Conservation (phyloP, 2,888 invertebrate species). For the Conus canariensis region DNA sequence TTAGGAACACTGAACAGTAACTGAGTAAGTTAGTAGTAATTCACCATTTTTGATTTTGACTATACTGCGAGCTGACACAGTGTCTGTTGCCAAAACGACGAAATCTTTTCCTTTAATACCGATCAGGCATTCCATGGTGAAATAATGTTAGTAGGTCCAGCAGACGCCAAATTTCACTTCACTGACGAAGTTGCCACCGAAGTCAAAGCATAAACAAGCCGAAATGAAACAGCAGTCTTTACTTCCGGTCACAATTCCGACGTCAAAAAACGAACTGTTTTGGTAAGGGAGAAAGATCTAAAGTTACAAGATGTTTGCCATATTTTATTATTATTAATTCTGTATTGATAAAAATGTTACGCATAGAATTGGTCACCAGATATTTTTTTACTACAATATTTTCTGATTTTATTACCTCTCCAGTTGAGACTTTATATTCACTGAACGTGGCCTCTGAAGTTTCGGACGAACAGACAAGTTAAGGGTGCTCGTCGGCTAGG, state of each 20-base stretch:
- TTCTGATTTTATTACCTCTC: neutral
- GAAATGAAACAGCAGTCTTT: slow-evolving; percentile 24
- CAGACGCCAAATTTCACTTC: neutral
- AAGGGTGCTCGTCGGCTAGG: slow-evolving; percentile 41
- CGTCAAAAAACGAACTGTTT: neutral
- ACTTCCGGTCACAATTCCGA: slow-evolving; percentile 21
- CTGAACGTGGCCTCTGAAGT: slow-evolving; percentile 36
- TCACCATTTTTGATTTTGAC: slow-evolving; percentile 95
- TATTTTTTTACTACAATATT: no score
- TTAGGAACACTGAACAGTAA: no score
- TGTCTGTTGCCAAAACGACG: slow-evolving; percentile 94
- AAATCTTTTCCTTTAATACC: slow-evolving; percentile 96
- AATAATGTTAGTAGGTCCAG: neutral
- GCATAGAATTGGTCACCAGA: no score
- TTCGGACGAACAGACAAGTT: slow-evolving; percentile 44
- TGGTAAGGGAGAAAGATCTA: no score
- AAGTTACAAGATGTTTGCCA: no score
- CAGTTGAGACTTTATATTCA: neutral
- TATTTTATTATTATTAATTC: no score
- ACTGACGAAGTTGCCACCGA: neutral
- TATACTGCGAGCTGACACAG: slow-evolving; percentile 92
- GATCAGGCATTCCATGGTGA: slow-evolving; percentile 87
- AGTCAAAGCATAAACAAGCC: no score
- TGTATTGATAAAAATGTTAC: no score
- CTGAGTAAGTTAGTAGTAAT: neutral